Percentiles rank a stretch among this genome's conserved stretches.
These are phyloP conservation scores for Hirtodrosophila trivittata DNA, from an alignment of 2,888 invertebrate genomes.

Conservation along the genomic window DNA sequence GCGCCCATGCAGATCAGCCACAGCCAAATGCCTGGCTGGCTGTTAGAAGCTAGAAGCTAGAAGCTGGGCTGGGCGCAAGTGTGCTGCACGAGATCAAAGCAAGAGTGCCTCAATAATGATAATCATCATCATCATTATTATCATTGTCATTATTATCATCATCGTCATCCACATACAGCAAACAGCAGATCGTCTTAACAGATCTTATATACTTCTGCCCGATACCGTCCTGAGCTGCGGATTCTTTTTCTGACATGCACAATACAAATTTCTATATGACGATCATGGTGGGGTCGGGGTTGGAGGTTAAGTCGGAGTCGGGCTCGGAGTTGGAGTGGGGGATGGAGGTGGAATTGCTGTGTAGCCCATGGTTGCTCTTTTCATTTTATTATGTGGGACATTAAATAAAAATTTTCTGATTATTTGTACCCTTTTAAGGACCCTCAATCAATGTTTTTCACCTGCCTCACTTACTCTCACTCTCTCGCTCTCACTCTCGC, in stretches of 20 bases:
- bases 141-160: constrained; percentile 22
- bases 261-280: constrained; percentile 45
- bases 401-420: constrained; percentile 73
- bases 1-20: constrained; percentile 47
- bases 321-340: neutral
- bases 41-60: constrained; percentile 1
- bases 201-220: constrained; percentile 32
- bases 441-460: constrained; percentile 76
- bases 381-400: constrained; percentile 70
- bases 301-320: neutral
- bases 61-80: constrained; percentile 31
- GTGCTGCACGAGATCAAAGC: constrained; percentile 66
- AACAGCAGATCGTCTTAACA: constrained; percentile 32
- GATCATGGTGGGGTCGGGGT: neutral
- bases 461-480: constrained; percentile 16
- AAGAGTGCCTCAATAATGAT: constrained; percentile 78
- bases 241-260: constrained; percentile 60
- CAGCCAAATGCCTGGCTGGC: neutral
- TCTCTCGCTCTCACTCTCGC: neutral
- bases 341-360: constrained; percentile 7
- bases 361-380: constrained; percentile 22
- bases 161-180: constrained; percentile 37
- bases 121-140: constrained; percentile 59
- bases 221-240: constrained; percentile 20
- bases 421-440: constrained; percentile 81